Evolutionary conservation across 1,140 invertebrate species (phyloP).

Genomic region (Drosophila bipectinata): DNA sequence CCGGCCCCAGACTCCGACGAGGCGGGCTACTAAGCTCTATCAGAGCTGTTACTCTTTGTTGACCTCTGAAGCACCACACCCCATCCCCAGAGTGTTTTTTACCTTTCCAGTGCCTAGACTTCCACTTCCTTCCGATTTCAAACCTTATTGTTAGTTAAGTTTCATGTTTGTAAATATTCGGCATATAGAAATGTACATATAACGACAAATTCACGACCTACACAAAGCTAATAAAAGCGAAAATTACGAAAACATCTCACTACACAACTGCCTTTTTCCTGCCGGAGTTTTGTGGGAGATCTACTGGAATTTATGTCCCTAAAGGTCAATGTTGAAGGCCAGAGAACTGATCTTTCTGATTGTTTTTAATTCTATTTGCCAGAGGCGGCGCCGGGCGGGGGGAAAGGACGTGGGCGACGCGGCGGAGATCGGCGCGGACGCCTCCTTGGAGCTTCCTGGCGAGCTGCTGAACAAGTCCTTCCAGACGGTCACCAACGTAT

Average conservation of each 20-base stretch:
- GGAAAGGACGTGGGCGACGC: conserved; percentile 85
- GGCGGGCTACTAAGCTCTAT: conserved; percentile 69
- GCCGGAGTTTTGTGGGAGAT: conserved; percentile 6
- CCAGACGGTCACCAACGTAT: conserved; percentile 88
- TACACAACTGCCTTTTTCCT: conserved; percentile 38
- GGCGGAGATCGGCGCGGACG: conserved; percentile 88
- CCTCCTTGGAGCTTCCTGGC: conserved; percentile 87
- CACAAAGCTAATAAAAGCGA: conserved; percentile 42
- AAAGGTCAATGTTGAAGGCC: background rate
- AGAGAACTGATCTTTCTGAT: background rate
- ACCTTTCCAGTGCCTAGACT: background rate
- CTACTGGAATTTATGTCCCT: background rate
- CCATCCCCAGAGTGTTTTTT: conserved; percentile 11
- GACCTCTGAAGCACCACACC: conserved; percentile 4
- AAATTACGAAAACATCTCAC: conserved; percentile 23
- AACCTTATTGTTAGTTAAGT: conserved; percentile 65
- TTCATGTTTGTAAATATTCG: conserved; percentile 80
- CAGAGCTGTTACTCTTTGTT: conserved; percentile 56
- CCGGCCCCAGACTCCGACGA: conserved; percentile 75
- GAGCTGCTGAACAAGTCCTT: conserved; percentile 89
- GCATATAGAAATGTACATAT: conserved; percentile 41
- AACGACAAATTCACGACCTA: conserved; percentile 20
- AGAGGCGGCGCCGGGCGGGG: conserved; percentile 42
- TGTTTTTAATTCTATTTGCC: conserved; percentile 25
- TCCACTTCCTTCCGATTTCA: background rate